Evolutionary conservation across 1,140 invertebrate species (phyloP).

Genomic region (Radopholus similis): DNA sequence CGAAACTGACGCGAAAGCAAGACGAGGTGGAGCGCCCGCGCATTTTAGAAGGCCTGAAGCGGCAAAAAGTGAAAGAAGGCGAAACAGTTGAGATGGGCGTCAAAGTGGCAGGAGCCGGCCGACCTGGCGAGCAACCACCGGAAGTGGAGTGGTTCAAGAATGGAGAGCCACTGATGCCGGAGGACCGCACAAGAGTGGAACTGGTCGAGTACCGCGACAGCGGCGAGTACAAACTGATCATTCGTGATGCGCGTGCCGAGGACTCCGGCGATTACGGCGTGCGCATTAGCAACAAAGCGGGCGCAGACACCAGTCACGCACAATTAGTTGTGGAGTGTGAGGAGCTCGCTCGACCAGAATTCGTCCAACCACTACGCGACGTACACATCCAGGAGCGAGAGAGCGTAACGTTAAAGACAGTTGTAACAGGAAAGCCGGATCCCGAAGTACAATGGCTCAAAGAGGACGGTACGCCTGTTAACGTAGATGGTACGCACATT

Average conservation of each 20-base stretch:
- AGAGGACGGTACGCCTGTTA: slow-evolving; percentile 51
- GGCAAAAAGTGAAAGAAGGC: slow-evolving; percentile 44
- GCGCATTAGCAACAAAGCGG: slow-evolving; percentile 47
- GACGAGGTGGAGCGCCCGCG: slow-evolving; percentile 64
- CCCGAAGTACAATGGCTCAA: slow-evolving; percentile 74
- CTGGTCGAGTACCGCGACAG: slow-evolving; percentile 52
- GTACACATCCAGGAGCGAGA: slow-evolving; percentile 34
- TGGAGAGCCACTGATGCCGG: slow-evolving; percentile 66
- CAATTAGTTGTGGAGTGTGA: too few relatives aligned
- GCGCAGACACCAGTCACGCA: slow-evolving; percentile 29
- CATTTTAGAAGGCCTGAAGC: slow-evolving; percentile 60
- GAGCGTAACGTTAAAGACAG: slow-evolving; percentile 40
- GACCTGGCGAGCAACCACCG: slow-evolving; percentile 49
- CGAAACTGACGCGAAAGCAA: slow-evolving; percentile 23
- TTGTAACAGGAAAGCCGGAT: slow-evolving; percentile 74
- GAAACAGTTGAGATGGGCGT: slow-evolving; percentile 47
- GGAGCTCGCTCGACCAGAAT: too few relatives aligned
- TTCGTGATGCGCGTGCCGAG: slow-evolving; percentile 55
- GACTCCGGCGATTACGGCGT: slow-evolving; percentile 42
- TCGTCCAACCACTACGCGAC: slow-evolving; percentile 60
- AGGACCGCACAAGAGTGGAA: slow-evolving; percentile 57
- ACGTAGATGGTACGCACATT: slow-evolving; percentile 22
- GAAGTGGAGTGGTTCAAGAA: slow-evolving; percentile 61
- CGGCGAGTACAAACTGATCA: slow-evolving; percentile 61
- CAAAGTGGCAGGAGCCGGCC: slow-evolving; percentile 45